Conservation (phyloP, 2,888 invertebrate species). For the Plagodis dolabraria region DNA sequence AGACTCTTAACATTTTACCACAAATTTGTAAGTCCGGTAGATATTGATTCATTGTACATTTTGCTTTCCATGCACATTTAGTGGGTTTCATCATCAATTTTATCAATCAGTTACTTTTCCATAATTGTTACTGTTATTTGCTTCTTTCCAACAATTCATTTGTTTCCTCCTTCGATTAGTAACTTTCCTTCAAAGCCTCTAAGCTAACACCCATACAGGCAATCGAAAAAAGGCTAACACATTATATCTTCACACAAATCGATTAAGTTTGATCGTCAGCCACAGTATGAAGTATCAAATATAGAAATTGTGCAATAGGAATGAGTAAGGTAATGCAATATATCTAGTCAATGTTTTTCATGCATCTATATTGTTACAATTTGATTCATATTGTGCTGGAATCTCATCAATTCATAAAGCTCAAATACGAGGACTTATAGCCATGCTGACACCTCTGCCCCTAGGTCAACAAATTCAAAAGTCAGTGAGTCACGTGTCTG, state of each 20-base stretch:
- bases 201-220: not conserved
- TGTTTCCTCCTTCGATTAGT: not conserved
- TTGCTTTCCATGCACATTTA: too few species aligned
- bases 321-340: not conserved
- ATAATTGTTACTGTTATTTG: not conserved
- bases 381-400: not conserved
- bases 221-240: not conserved
- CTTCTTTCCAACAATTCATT: not conserved
- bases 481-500: slow-evolving; percentile 4
- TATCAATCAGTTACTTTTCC: not conserved
- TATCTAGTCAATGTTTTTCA: not conserved
- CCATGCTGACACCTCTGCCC: slow-evolving; percentile 15
- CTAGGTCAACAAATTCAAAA: slow-evolving; percentile 8
- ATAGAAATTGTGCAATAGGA: not conserved
- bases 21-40: too few species aligned
- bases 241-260: not conserved
- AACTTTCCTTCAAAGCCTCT: not conserved
- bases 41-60: too few species aligned
- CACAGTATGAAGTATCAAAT: too few species aligned
- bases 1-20: too few species aligned
- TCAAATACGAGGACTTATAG: not conserved
- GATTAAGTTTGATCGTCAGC: too few species aligned
- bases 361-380: not conserved
- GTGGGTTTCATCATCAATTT: not conserved
- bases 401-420: slow-evolving; percentile 4